Percentiles rank a stretch among this genome's conserved stretches.
Conservation (phyloP, 2,888 invertebrate genomes). For the Yponomeuta sedellus region DNA sequence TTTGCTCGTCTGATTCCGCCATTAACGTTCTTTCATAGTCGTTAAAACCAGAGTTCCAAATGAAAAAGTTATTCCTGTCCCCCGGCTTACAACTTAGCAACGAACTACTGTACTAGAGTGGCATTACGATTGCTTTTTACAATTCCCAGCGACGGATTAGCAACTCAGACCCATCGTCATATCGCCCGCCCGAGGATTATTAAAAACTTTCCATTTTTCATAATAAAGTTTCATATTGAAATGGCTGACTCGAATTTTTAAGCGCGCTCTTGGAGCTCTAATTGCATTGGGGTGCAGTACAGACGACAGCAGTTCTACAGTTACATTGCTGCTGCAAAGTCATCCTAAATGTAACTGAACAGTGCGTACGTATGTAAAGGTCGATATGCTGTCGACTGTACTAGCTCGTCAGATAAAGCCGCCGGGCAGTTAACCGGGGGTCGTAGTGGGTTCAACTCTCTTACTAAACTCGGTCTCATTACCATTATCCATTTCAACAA, state of each 20-base stretch:
- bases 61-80: background rate
- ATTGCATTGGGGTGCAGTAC: constrained; percentile 32
- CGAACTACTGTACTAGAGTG: background rate
- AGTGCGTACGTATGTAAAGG: too few species aligned
- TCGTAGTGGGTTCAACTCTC: too few species aligned
- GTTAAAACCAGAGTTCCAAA: background rate
- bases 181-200: constrained; percentile 44
- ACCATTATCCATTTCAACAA: too few species aligned
- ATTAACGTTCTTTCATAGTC: too few species aligned
- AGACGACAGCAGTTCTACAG: too few species aligned
- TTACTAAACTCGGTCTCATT: too few species aligned
- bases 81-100: background rate
- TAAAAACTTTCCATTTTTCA: constrained; percentile 53
- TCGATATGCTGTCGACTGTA: too few species aligned
- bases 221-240: constrained; percentile 46
- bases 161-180: constrained; percentile 6
- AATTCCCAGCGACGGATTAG: background rate
- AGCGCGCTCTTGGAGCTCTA: constrained; percentile 32
- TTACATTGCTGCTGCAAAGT: too few species aligned
- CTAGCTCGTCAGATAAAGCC: too few species aligned
- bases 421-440: too few species aligned
- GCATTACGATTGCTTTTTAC: background rate
- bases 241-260: constrained; percentile 38
- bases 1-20: too few species aligned
- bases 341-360: too few species aligned